Evolutionary conservation across 2,797 vertebrate species (phyloP), one percentile per base, ranked within the genome.

Genomic region (Acrocephalus scirpaceus): DNA sequence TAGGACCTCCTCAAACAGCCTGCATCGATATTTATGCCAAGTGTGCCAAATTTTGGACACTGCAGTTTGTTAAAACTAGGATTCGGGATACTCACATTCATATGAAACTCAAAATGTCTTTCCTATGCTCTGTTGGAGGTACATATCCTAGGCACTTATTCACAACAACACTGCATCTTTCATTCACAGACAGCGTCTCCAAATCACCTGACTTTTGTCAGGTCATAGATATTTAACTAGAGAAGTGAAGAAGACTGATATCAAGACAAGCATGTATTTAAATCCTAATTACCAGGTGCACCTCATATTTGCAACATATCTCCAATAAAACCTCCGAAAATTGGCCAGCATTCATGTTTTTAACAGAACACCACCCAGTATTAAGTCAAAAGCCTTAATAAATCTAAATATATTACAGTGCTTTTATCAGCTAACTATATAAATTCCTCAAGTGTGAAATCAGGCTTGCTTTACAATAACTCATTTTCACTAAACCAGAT

Each of bases 361-460:
- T 66, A 80, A 76, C 40, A 89, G 53, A 67, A 80, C 38, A 57
- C 29, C 50, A 72, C 62, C 34, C 57, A 57, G 69, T 30, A 76
- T 65, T 75, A 88, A 86, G 57, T 67, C 56, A 77, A 88, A 89
- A 89, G 42, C 42, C 74, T 79, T 91, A 74, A 80, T 83, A 83
- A 93, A 89, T 50, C 47, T 51, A 54, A 78, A 81, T 29, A 56
- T 51, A 64, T 56, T 64, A 38, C 27, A 56, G 27, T 30, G 40
- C 14, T 82, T 92, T 58, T 82, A 82, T 87, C 48, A 90, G 48
- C 71, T 38, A 66, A 47, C 47, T 67, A 29, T 25, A 69, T 62
- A 91, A 77, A 91, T 90, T 74, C 81, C 69, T 90, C 50, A 77
- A 84, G 58, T 0, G 0, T 78, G 73, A 62, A 88, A 90, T 84